Evolutionary conservation across 1,140 invertebrate genomes (phyloP).

Genomic region (Leptinotarsa defecta): DNA sequence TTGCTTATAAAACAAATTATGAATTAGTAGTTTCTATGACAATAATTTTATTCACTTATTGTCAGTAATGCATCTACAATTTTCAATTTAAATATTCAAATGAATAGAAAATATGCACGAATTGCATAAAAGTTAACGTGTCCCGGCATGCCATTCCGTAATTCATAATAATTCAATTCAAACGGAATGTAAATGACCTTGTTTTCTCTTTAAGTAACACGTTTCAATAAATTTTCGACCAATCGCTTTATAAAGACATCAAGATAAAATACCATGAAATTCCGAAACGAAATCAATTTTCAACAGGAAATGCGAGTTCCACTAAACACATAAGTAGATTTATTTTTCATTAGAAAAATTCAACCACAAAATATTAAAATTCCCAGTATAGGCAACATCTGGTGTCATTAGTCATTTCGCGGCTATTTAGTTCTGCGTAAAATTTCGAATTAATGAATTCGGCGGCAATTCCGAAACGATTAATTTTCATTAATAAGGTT

Average conservation of each 20-base stretch:
- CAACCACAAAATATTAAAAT: conserved; percentile 28
- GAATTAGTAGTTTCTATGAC: too few species aligned
- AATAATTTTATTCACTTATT: too few species aligned
- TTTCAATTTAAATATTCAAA: too few species aligned
- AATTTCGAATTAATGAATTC: conserved; percentile 22
- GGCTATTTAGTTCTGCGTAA: conserved; percentile 30
- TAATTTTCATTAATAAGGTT: conserved; percentile 24
- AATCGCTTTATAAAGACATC: conserved; percentile 15
- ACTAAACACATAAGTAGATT: conserved; percentile 14
- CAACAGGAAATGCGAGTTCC: conserved; percentile 5
- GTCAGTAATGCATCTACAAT: too few species aligned
- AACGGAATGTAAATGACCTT: too few species aligned
- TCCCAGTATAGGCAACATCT: conserved; percentile 21
- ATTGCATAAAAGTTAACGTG: too few species aligned
- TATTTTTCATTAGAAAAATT: conserved; percentile 13
- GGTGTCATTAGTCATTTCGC: conserved; percentile 22
- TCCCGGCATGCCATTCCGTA: too few species aligned
- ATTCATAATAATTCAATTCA: too few species aligned
- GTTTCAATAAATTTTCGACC: neutral
- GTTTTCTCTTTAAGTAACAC: neutral
- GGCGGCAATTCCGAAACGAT: conserved; percentile 15
- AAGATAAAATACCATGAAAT: conserved; percentile 27
- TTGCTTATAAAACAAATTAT: too few species aligned
- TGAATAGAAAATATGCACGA: too few species aligned
- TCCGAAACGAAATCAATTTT: conserved; percentile 19